These are phyloP conservation scores for Lasius fuliginosus DNA, from an alignment of 2,888 invertebrate species.

Conservation along the genomic window DNA sequence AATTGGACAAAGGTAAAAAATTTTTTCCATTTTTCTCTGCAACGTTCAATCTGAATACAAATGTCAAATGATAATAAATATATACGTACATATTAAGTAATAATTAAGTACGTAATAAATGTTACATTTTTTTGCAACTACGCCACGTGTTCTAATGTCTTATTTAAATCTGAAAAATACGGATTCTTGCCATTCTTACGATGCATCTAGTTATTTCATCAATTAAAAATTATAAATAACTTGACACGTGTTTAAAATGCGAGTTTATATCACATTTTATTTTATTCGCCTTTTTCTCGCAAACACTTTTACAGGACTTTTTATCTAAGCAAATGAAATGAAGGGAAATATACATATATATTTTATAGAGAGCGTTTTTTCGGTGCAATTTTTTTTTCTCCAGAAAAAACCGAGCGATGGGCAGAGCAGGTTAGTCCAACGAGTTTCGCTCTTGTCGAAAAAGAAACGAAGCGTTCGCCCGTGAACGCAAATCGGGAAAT, in stretches of 20 bases:
- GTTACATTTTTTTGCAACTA: neutral
- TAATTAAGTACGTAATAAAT: neutral
- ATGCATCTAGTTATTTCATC: neutral
- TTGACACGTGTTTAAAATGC: no score
- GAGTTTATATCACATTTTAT: neutral
- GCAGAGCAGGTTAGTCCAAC: conserved; percentile 37
- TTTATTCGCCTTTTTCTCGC: neutral
- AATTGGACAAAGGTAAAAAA: neutral
- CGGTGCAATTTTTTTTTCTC: conserved; percentile 8
- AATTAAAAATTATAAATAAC: neutral
- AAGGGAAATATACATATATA: conserved; percentile 17
- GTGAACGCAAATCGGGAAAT: conserved; percentile 66
- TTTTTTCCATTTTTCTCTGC: neutral
- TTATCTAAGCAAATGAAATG: neutral
- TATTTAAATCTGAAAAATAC: conserved; percentile 1
- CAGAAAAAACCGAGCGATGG: conserved; percentile 50
- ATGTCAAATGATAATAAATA: neutral
- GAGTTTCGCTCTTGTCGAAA: conserved; percentile 51
- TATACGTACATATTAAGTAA: neutral
- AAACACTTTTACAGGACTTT: neutral
- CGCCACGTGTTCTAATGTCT: neutral
- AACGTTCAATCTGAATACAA: neutral
- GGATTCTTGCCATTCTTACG: neutral
- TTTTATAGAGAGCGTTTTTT: neutral
- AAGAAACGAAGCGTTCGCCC: conserved; percentile 60